Base-by-base conservation (phyloP, 1,140 invertebrate genomes). In the Pseudobourletiella spinata region DNA sequence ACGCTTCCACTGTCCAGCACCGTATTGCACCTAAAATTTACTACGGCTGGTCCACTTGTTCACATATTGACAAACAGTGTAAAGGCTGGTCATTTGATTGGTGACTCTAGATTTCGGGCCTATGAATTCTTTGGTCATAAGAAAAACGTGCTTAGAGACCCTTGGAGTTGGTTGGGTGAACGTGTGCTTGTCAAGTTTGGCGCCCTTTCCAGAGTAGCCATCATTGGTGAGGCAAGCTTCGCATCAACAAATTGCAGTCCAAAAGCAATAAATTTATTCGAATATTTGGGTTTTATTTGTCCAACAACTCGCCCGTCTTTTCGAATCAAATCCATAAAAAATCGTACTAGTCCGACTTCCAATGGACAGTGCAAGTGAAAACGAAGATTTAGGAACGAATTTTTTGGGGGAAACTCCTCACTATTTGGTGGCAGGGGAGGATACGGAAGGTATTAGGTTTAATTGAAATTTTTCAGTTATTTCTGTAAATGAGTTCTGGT, bases 281-380 rank as follows among this genome's bases (percentile, higher is more conserved):
- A 20, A 14, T 8, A 46, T 46, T 46, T 46, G 44, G 18, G 22
- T 46, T 20, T 20, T 8, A 46, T 8, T 46, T 46, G 8, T 4
- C 44, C 15, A 8, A 18, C 22, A 14, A 8, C 8, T 18, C 18
- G 8, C 22, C 8, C 6, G 44, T 4, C 6, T 14, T 14, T 46
- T 46, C 24, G 3, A 51, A 51, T 16, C 24, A 46, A 46, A 46
- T 39, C n/a, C n/a, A 11, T 8, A 39, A n/a, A 39, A 39, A 39
- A 39, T 39, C 8, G n/a, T 39, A 11, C 8, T 11, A 39, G 22
- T 14, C 22, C 22, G 3, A 26, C 8, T 26, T 26, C 14, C 15
- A 4, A 68, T 65, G 61, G 66, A 70, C 43, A 68, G 60, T 58
- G 60, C 63, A 4, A 61, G 63, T 39, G 68, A 68, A 54, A 67